Conservation (phyloP, 2,888 invertebrate genomes). For the Xestobium rufovillosum region DNA sequence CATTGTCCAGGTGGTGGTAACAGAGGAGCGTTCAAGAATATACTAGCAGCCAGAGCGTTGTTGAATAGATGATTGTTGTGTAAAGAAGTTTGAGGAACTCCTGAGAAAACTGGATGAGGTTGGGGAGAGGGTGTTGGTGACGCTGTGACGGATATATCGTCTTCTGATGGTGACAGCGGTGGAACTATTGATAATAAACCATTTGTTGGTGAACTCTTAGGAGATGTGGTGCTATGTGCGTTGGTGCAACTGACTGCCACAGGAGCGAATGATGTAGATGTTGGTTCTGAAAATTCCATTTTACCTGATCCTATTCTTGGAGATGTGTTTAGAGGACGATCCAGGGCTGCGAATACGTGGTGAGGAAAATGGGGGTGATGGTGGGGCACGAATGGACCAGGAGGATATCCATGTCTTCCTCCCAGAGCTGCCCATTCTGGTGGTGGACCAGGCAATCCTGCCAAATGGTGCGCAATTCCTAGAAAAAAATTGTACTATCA, state of each 20-base stretch:
- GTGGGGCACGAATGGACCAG: constrained; percentile 48
- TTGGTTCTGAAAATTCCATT: constrained; percentile 36
- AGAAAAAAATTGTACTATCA: constrained; percentile 33
- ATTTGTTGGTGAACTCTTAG: constrained; percentile 52
- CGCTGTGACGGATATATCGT: constrained; percentile 59
- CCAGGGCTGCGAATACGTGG: constrained; percentile 44
- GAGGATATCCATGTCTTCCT: constrained; percentile 45
- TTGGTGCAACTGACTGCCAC: constrained; percentile 45
- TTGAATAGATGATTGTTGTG: constrained; percentile 45
- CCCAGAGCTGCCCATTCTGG: constrained; percentile 51
- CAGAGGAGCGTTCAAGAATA: constrained; percentile 67
- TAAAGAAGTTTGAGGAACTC: constrained; percentile 37
- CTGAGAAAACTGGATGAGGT: constrained; percentile 39
- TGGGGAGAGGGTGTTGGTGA: constrained; percentile 53
- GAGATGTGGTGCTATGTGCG: constrained; percentile 66
- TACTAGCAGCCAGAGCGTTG: constrained; percentile 58
- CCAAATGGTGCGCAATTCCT: constrained; percentile 71
- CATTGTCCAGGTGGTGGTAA: constrained; percentile 71
- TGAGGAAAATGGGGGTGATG: constrained; percentile 49
- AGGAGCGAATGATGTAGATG: constrained; percentile 40
- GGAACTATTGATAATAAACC: constrained; percentile 44
- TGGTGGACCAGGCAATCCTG: constrained; percentile 61
- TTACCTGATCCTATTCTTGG: constrained; percentile 47
- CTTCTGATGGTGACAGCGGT: constrained; percentile 51
- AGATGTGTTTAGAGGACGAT: constrained; percentile 50